Evolutionary conservation across 92 coral and sea anemone species (phyloP), one percentile per base, ranked within the genome.

Genomic region (Phymanthus crucifer): DNA sequence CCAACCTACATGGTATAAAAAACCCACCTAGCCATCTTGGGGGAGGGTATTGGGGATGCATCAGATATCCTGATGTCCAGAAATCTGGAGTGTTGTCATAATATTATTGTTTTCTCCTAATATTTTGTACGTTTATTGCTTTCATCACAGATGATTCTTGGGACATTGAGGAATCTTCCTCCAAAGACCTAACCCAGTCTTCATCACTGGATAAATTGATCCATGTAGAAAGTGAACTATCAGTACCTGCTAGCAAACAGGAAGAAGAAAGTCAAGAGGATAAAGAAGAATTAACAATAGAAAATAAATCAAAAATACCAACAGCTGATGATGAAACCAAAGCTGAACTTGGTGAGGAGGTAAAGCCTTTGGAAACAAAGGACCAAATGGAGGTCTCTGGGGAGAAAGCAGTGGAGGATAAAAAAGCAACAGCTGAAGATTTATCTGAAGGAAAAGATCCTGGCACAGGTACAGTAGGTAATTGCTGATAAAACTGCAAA

Each of bases 111-210:
- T 6, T 38, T 38, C 43, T 38, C 10, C 10, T 38, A 4, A 38
- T 38, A 38, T 38, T 38, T 38, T 38, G 43, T 38, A n/a, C n/a
- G n/a, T 38, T 38, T 38, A 19, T 29, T 37, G 7, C 47, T 12
- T 73, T 8, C 31, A 6, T 57, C 1, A 8, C 29, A 87, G 91
- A 87, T 32, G 91, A 87, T 37, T 67, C 70, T 4, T 87, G 85
- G 83, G 90, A 86, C 23, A 65, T 43, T 24, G 88, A 83, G 31
- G 88, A 83, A 16, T 36, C 45, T 21, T 82, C 79, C 32, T 82
- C 74, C 26, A 74, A 82, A 66, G 80, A 74, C 23, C 61, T 37
- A 32, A 1, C 48, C 19, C 12, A 67, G 26, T 23, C 16, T 4
- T 37, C 38, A 32, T 23, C 9, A 61, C 5, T 1, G 13, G 68